These are phyloP conservation scores for Dioctria linearis DNA, from an alignment of 2,888 invertebrate genomes.

Conservation along the genomic window DNA sequence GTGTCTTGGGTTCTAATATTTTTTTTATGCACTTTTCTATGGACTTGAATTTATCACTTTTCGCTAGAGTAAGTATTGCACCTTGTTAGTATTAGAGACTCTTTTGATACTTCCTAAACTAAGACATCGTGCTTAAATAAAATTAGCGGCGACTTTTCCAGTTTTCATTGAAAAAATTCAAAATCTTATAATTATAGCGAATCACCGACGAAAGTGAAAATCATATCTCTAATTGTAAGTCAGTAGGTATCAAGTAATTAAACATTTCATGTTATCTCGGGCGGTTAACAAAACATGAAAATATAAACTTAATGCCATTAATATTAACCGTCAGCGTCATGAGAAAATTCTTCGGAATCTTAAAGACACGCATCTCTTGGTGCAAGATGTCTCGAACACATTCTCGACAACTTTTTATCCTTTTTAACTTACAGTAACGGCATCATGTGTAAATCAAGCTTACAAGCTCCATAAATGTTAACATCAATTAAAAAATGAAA, in stretches of 20 bases:
- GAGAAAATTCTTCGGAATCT: slow-evolving; percentile 37
- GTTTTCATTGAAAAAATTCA: too few species aligned
- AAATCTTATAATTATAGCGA: not conserved
- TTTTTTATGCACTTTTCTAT: too few species aligned
- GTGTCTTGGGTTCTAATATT: too few species aligned
- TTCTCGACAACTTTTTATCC: slow-evolving; percentile 42
- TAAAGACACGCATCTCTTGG: slow-evolving; percentile 9
- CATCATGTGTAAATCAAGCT: slow-evolving; percentile 49
- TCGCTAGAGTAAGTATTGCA: too few species aligned
- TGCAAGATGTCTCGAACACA: slow-evolving; percentile 27
- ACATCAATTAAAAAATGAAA: slow-evolving; percentile 53
- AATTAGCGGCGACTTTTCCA: too few species aligned
- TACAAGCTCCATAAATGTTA: slow-evolving; percentile 51
- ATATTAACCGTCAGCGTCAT: slow-evolving; percentile 20
- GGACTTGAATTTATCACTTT: too few species aligned
- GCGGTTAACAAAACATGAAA: not conserved
- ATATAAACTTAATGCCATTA: slow-evolving; percentile 23
- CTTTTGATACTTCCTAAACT: too few species aligned
- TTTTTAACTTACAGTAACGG: slow-evolving; percentile 22
- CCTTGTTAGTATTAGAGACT: too few species aligned
- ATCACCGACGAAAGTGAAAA: slow-evolving; percentile 8
- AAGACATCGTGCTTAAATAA: too few species aligned
- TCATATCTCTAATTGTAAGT: not conserved
- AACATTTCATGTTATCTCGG: not conserved
- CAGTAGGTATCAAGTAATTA: slow-evolving; percentile 10